These are phyloP conservation scores for Neosilurus hyrtlii DNA, from an alignment of 2,797 vertebrate genomes.

Conservation along the genomic window DNA sequence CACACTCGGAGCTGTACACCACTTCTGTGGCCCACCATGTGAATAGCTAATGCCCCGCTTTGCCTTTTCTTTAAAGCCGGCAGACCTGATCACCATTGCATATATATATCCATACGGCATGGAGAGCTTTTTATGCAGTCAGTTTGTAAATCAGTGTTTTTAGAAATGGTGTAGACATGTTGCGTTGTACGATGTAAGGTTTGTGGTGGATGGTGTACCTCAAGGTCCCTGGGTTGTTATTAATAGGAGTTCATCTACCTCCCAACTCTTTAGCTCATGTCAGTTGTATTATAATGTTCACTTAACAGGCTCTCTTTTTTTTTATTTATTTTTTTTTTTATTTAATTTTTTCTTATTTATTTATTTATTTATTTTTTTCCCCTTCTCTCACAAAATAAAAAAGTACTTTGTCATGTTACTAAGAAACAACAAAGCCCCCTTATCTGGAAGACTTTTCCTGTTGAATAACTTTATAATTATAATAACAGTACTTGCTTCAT, in stretches of 20 bases:
- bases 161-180: background rate
- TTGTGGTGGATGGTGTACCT: background rate
- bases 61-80: slow-evolving; percentile 25
- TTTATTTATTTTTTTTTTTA: too few relatives aligned
- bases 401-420: background rate
- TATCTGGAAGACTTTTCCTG: background rate
- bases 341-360: too few relatives aligned
- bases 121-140: background rate
- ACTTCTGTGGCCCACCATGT: slow-evolving; percentile 61
- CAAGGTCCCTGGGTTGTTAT: background rate
- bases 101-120: background rate
- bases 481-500: too few relatives aligned
- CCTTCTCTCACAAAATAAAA: background rate
- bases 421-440: background rate
- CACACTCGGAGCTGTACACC: slow-evolving; percentile 68
- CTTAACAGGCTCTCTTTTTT: background rate
- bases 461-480: background rate
- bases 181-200: background rate
- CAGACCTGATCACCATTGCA: slow-evolving; percentile 20
- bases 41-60: slow-evolving; percentile 60
- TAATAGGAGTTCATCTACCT: background rate
- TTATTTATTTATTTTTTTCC: too few relatives aligned
- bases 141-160: background rate
- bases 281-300: background rate
- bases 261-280: background rate